Percentiles rank a stretch among this genome's conserved stretches.
phyloP scores from a whole-genome alignment of 2,888 invertebrate species.

The Melanargia galathea region DNA sequence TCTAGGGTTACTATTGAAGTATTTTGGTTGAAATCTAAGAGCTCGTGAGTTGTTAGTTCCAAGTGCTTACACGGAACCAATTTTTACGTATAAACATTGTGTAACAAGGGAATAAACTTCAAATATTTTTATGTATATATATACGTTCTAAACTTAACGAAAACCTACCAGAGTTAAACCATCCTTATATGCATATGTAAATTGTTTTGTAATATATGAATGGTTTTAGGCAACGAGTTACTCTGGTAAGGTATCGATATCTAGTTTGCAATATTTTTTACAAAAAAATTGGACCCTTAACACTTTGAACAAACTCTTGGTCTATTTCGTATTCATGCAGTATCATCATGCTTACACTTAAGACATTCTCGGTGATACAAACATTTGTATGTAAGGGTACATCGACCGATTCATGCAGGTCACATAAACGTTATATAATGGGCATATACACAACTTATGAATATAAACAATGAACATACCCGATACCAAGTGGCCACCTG shows the following conservation, averaged over 20 bases:
- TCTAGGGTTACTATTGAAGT: slow-evolving; percentile 12
- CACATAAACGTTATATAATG: slow-evolving; percentile 36
- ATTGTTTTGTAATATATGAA: neutral
- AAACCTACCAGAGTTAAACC: neutral
- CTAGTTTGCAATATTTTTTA: neutral
- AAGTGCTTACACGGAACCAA: neutral
- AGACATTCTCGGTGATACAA: slow-evolving; percentile 35
- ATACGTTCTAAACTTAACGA: neutral
- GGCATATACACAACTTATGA: slow-evolving; percentile 45
- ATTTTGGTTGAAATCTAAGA: slow-evolving; percentile 5
- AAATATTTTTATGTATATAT: neutral
- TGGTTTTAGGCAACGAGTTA: neutral
- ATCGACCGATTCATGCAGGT: slow-evolving; percentile 55
- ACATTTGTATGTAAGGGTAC: slow-evolving; percentile 38
- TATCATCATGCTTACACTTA: slow-evolving; percentile 50
- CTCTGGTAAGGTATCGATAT: neutral
- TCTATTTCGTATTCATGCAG: slow-evolving; percentile 35
- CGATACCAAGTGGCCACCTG: slow-evolving; percentile 96
- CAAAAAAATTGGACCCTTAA: neutral
- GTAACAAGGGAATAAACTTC: neutral
- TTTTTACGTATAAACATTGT: neutral
- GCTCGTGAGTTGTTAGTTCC: neutral
- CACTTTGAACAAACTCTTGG: neutral
- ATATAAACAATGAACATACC: slow-evolving; percentile 85
- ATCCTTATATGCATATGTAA: neutral